Percentiles rank a stretch among this genome's conserved stretches.
These are phyloP conservation scores for Macrotis lagotis DNA, from an alignment of 2,113 vertebrate species.

Conservation along the genomic window DNA sequence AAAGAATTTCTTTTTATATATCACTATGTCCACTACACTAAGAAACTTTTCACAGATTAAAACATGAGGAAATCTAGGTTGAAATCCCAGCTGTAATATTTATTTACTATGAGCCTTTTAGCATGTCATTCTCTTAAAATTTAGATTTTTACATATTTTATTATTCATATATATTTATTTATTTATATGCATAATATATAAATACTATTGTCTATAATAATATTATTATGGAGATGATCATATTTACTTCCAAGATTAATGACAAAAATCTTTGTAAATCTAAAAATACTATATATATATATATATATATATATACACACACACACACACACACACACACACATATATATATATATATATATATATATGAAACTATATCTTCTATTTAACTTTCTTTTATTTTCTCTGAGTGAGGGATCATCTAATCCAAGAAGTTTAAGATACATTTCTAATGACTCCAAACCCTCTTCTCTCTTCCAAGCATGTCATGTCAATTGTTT, in stretches of 20 bases:
- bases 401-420: background rate
- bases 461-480: background rate
- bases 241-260: background rate
- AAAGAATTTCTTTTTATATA: background rate
- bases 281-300: background rate
- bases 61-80: background rate
- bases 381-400: background rate
- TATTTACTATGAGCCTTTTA: conserved; percentile 1
- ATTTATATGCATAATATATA: no score
- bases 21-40: background rate
- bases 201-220: no score
- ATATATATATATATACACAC: no score
- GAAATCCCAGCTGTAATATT: background rate
- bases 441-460: background rate
- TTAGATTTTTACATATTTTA: no score
- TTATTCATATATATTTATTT: no score
- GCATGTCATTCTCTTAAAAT: background rate
- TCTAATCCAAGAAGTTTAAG: background rate
- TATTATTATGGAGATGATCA: background rate
- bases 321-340: no score
- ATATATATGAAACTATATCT: no score
- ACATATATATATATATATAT: no score
- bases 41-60: background rate
- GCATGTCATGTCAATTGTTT: no score
- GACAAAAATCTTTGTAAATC: background rate